These are phyloP conservation scores for Hirundo rustica DNA, from an alignment of 2,797 vertebrate genomes.

Conservation along the genomic window DNA sequence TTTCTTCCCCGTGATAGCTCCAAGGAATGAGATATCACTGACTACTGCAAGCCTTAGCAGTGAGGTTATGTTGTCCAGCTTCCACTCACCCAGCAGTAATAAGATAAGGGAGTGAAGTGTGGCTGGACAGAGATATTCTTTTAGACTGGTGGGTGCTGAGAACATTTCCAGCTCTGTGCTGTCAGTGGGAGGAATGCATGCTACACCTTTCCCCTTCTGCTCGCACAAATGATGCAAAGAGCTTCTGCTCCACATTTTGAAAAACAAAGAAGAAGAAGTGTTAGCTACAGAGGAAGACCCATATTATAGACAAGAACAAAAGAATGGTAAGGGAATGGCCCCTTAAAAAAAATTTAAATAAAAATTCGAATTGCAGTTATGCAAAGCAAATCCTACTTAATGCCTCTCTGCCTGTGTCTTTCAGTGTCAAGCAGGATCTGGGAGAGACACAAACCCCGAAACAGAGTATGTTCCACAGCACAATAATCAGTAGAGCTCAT, in stretches of 20 bases:
- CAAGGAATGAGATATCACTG: neutral
- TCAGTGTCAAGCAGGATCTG: neutral
- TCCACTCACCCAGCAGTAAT: neutral
- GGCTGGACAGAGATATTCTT: neutral
- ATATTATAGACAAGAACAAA: neutral
- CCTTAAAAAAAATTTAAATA: neutral
- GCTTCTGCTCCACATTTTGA: neutral
- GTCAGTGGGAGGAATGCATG: neutral
- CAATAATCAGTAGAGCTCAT: neutral
- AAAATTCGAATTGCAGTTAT: neutral
- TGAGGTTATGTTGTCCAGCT: neutral
- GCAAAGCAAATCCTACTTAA: neutral
- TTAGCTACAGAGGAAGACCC: neutral
- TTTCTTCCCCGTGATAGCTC: neutral
- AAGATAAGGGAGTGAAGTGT: neutral
- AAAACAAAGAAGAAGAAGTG: neutral
- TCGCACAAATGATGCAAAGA: neutral
- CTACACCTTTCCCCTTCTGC: neutral
- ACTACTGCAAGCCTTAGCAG: neutral
- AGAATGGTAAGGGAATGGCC: neutral
- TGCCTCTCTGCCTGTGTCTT: neutral
- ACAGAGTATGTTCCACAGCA: neutral
- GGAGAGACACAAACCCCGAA: neutral
- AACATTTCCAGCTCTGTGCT: neutral
- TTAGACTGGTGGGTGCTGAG: neutral